Percentiles rank a stretch among this genome's conserved stretches.
These are phyloP conservation scores for Pseudolaguvia tuberculata DNA, from an alignment of 2,113 vertebrate genomes.

Conservation along the genomic window DNA sequence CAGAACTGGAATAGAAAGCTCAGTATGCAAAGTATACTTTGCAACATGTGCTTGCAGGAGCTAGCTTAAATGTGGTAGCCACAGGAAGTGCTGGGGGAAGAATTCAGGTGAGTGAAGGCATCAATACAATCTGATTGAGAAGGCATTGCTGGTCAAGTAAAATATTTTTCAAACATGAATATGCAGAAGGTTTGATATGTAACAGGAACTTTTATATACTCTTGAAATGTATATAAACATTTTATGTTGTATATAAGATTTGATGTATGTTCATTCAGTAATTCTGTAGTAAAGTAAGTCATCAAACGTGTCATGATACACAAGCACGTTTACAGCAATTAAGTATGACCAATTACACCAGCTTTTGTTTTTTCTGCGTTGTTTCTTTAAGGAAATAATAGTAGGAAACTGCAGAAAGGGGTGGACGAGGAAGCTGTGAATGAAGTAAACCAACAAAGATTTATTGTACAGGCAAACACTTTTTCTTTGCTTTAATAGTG, in stretches of 20 bases:
- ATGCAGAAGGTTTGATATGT: background rate
- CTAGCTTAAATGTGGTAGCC: too few species aligned
- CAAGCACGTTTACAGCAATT: background rate
- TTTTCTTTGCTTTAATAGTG: constrained; percentile 3
- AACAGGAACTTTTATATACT: too few species aligned
- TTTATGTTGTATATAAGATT: too few species aligned
- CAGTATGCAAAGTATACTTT: too few species aligned
- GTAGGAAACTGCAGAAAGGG: background rate
- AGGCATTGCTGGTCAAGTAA: background rate
- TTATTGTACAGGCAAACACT: background rate
- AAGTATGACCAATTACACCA: background rate
- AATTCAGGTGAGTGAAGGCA: too few species aligned
- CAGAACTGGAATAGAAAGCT: too few species aligned
- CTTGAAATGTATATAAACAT: too few species aligned
- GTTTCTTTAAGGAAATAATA: background rate
- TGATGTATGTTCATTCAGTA: background rate
- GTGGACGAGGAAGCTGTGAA: background rate
- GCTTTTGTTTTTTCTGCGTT: background rate
- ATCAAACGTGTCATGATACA: background rate
- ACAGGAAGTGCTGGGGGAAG: too few species aligned
- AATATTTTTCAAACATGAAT: background rate
- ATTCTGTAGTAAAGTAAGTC: background rate
- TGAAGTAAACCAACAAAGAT: background rate
- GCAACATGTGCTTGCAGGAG: too few species aligned
- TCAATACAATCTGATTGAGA: background rate